phyloP scores from a whole-genome alignment of 2,888 invertebrate genomes.

The Biston betularia region DNA sequence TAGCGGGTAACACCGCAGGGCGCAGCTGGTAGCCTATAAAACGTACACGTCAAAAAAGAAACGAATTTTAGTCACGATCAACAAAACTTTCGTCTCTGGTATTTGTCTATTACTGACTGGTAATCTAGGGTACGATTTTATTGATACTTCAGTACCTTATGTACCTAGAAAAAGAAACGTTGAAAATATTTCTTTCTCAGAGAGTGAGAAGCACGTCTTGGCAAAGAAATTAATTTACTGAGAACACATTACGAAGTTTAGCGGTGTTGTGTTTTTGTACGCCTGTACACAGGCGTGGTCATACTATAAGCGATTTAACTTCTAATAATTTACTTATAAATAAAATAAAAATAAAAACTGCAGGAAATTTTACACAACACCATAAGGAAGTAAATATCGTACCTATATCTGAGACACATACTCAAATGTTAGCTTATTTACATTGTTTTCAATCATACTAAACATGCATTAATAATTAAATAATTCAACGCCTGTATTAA shows the following conservation, averaged over 20 bases:
- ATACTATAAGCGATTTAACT: constrained; percentile 43
- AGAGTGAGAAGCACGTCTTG: constrained; percentile 31
- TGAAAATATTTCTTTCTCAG: constrained; percentile 16
- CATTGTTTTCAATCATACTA: no score
- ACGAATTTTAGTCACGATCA: not conserved
- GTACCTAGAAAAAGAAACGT: not conserved
- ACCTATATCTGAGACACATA: no score
- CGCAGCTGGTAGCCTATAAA: no score
- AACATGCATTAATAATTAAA: no score
- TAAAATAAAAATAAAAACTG: no score
- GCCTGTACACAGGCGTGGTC: constrained; percentile 40
- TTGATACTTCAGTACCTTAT: not conserved
- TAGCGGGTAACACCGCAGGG: no score
- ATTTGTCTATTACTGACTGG: not conserved
- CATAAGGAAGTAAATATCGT: no score
- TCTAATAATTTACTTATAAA: not conserved
- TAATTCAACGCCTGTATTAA: no score
- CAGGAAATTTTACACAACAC: no score
- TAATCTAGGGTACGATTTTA: not conserved
- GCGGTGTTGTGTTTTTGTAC: constrained; percentile 54
- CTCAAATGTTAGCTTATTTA: no score
- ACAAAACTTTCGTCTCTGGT: not conserved
- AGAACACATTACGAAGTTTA: constrained; percentile 61
- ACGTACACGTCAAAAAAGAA: no score
- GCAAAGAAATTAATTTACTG: constrained; percentile 67